Evolutionary conservation across 2,888 invertebrate genomes (phyloP).

Genomic region (Drosophila kambysellisi): DNA sequence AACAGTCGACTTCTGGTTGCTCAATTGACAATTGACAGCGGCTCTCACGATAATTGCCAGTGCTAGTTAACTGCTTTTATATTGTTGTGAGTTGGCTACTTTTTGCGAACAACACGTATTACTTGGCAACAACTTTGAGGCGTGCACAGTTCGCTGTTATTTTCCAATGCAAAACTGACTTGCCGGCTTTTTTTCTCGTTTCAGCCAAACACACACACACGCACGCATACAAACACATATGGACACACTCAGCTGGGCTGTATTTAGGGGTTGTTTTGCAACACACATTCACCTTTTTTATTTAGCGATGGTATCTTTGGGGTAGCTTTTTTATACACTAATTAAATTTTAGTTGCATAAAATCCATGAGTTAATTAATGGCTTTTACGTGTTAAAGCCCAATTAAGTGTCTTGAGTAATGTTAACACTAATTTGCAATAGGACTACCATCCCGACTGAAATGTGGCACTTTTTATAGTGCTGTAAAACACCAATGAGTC

Average conservation of each 20-base stretch:
- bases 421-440: conserved; percentile 20
- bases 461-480: not conserved
- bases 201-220: conserved; percentile 9
- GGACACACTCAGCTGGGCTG: conserved; percentile 44
- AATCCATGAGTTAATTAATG: not conserved
- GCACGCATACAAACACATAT: not conserved
- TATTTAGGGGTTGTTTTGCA: conserved; percentile 56
- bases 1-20: conserved; percentile 35
- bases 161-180: conserved; percentile 39
- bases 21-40: conserved; percentile 29
- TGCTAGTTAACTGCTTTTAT: conserved; percentile 34
- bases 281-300: conserved; percentile 26
- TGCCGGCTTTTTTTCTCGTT: conserved; percentile 63
- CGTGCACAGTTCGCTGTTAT: conserved; percentile 21
- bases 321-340: conserved; percentile 1
- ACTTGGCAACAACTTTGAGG: conserved; percentile 15
- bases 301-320: conserved; percentile 5
- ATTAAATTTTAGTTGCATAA: conserved; percentile 8
- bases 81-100: not conserved
- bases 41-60: conserved; percentile 47
- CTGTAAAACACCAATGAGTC: not conserved
- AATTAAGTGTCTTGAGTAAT: conserved; percentile 26
- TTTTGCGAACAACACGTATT: conserved; percentile 11
- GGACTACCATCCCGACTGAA: conserved; percentile 31
- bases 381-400: conserved; percentile 9